Percentiles rank a stretch among this genome's conserved stretches.
phyloP scores from a whole-genome alignment of 2,797 vertebrate species.

The Amniataba percoides region DNA sequence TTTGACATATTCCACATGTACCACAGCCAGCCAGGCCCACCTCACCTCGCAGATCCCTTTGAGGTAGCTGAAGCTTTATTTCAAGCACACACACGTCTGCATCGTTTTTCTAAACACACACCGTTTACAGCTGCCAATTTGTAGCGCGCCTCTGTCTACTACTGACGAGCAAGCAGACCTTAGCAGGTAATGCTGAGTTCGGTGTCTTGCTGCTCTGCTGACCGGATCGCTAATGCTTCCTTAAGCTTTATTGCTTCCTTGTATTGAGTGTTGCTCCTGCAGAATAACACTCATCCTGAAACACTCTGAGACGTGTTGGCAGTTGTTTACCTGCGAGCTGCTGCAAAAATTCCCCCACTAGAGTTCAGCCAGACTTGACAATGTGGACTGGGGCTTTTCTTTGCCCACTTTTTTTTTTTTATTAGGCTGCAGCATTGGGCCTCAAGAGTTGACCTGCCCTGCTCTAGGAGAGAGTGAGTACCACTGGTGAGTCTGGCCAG shows the following conservation, averaged over 20 bases:
- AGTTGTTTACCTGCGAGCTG: slow-evolving; percentile 45
- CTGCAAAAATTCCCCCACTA: slow-evolving; percentile 18
- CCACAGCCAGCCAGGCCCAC: slow-evolving; percentile 3
- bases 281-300: slow-evolving; percentile 45
- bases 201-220: slow-evolving; percentile 57
- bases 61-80: slow-evolving; percentile 17
- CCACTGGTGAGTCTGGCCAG: slow-evolving; percentile 56
- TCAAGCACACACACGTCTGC: not conserved
- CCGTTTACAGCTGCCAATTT: slow-evolving; percentile 40
- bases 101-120: slow-evolving; percentile 3
- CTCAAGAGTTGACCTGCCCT: slow-evolving; percentile 50
- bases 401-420: slow-evolving; percentile 29
- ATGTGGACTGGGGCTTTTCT: slow-evolving; percentile 41
- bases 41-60: not conserved
- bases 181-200: slow-evolving; percentile 61
- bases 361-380: slow-evolving; percentile 32
- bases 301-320: slow-evolving; percentile 10
- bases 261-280: slow-evolving; percentile 55
- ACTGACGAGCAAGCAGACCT: slow-evolving; percentile 37
- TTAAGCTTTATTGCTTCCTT: slow-evolving; percentile 68
- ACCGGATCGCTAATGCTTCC: slow-evolving; percentile 58
- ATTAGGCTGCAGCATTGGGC: slow-evolving; percentile 21
- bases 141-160: slow-evolving; percentile 29
- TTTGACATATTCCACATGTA: slow-evolving; percentile 14
- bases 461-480: slow-evolving; percentile 36